Conservation (phyloP, 2,113 vertebrate species). For the human region GRCh38 chr9:137877001-137877500, state of each 20-base stretch:
- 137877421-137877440: background rate
- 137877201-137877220: too few species aligned
- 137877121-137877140: background rate
- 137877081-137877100: background rate
- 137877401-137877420: background rate
- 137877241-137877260: background rate
- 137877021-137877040: background rate
- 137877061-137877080: background rate
- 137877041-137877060: background rate
- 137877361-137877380: background rate
- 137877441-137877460: background rate
- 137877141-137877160: background rate
- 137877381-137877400: background rate
- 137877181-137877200: too few species aligned
- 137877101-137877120: background rate
- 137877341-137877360: too few species aligned
- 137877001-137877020: rapidly evolving
- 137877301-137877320: background rate
- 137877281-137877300: background rate
- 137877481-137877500: background rate
- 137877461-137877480: background rate
- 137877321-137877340: background rate
- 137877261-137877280: background rate
- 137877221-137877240: too few species aligned
- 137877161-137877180: rapidly evolving